A percentile compares a stretch with the other conserved stretches of the same genome.
phyloP scores from a whole-genome alignment of 2,888 invertebrate species.

The Pandemis heparana region DNA sequence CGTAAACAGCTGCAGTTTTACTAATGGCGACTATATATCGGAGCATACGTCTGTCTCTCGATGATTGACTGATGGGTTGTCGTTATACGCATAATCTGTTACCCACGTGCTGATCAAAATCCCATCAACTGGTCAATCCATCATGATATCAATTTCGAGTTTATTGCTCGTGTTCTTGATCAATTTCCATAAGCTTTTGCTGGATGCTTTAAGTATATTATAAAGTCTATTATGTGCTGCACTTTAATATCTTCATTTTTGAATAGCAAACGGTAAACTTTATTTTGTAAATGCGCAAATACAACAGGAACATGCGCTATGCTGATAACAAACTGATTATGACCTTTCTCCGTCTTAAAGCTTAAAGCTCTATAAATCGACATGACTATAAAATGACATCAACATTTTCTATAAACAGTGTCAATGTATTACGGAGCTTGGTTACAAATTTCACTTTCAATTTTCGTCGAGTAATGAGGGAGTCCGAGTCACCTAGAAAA shows the following conservation, averaged over 20 bases:
- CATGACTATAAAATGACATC: not conserved
- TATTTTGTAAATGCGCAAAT: too few species aligned
- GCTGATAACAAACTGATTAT: too few species aligned
- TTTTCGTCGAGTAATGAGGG: conserved; percentile 37
- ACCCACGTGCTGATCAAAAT: not conserved
- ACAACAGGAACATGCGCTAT: too few species aligned
- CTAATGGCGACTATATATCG: not conserved
- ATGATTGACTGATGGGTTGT: not conserved
- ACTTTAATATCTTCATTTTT: too few species aligned
- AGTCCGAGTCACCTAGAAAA: conserved; percentile 38
- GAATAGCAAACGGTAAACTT: too few species aligned
- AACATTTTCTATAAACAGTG: conserved; percentile 6
- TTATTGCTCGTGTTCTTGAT: not conserved
- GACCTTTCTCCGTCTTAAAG: not conserved
- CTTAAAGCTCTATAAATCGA: not conserved
- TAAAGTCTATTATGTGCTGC: not conserved
- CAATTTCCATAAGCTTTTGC: not conserved
- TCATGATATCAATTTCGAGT: not conserved
- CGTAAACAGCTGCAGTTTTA: too few species aligned
- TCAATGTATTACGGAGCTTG: conserved; percentile 10
- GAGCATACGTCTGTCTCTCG: not conserved
- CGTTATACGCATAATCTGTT: not conserved
- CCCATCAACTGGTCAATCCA: not conserved
- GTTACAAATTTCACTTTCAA: conserved; percentile 38
- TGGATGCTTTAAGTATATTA: not conserved